Evolutionary conservation across 2,113 vertebrate species (phyloP).

Genomic region (Mormyrus iriodes): DNA sequence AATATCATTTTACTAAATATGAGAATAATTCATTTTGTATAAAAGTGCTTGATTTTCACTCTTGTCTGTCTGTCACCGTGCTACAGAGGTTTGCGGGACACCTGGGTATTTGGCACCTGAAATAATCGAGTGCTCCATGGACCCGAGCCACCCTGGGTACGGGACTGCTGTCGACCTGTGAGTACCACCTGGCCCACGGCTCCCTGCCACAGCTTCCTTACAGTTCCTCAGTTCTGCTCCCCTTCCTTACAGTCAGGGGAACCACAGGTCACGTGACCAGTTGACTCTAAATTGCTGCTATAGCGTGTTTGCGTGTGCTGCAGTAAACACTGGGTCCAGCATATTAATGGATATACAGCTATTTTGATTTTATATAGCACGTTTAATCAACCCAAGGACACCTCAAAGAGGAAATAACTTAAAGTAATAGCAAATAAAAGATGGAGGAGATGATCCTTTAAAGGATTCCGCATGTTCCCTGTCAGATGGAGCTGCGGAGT

Average conservation of each 20-base stretch:
- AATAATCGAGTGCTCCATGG: constrained; percentile 94
- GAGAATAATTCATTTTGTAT: background rate
- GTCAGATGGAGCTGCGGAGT: constrained; percentile 92
- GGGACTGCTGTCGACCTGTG: constrained; percentile 86
- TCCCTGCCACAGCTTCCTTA: background rate
- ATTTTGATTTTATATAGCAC: background rate
- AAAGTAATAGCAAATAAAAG: no score
- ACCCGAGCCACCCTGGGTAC: constrained; percentile 75
- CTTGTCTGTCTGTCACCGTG: background rate
- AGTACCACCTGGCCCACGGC: constrained; percentile 43
- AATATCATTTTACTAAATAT: background rate
- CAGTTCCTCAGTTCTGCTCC: background rate
- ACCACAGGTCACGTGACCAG: background rate
- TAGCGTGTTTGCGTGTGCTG: background rate
- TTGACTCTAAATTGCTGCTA: background rate
- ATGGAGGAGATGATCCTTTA: background rate
- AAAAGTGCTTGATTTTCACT: background rate
- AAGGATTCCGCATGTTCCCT: background rate
- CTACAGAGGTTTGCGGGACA: constrained; percentile 87
- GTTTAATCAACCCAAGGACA: no score
- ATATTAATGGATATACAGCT: background rate
- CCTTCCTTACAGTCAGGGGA: background rate
- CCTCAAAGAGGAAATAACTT: no score
- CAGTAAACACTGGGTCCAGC: background rate
- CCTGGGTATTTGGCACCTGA: constrained; percentile 92